Evolutionary conservation across 2,888 invertebrate species (phyloP).

Genomic region (Hypena proboscidalis): DNA sequence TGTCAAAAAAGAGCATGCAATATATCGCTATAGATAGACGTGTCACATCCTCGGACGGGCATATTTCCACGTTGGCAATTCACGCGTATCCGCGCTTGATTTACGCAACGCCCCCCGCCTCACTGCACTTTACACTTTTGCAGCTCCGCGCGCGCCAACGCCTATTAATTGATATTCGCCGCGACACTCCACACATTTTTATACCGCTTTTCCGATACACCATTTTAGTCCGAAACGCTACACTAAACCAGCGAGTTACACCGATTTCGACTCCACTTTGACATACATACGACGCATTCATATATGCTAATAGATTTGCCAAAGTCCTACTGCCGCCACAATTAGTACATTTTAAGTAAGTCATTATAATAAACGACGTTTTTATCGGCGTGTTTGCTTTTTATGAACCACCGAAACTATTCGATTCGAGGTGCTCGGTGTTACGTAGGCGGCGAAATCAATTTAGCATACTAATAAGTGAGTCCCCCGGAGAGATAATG

Average conservation of each 20-base stretch:
- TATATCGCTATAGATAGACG: not conserved
- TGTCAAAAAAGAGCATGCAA: too few species aligned
- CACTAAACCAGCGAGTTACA: conserved; percentile 5
- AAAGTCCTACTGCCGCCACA: conserved; percentile 25
- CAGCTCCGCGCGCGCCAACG: conserved; percentile 76
- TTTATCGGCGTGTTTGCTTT: conserved; percentile 25
- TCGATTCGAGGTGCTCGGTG: conserved; percentile 28
- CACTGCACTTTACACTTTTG: conserved; percentile 83
- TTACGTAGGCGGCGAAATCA: conserved; percentile 65
- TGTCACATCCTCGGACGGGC: conserved; percentile 32
- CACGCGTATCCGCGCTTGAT: conserved; percentile 71
- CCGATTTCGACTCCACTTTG: conserved; percentile 24
- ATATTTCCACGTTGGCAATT: conserved; percentile 73
- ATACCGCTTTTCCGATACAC: conserved; percentile 37
- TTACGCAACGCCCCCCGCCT: conserved; percentile 78
- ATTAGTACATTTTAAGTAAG: conserved; percentile 31
- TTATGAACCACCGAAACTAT: conserved; percentile 22
- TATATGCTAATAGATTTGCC: conserved; percentile 19
- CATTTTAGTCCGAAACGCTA: conserved; percentile 28
- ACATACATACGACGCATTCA: conserved; percentile 13
- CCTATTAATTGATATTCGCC: conserved; percentile 79
- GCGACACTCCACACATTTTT: conserved; percentile 61
- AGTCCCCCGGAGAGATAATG: conserved; percentile 63
- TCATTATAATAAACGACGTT: conserved; percentile 23
- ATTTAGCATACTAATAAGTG: conserved; percentile 68